Evolutionary conservation across 1,140 invertebrate species (phyloP).

Genomic region (Globodera ellingtonae): DNA sequence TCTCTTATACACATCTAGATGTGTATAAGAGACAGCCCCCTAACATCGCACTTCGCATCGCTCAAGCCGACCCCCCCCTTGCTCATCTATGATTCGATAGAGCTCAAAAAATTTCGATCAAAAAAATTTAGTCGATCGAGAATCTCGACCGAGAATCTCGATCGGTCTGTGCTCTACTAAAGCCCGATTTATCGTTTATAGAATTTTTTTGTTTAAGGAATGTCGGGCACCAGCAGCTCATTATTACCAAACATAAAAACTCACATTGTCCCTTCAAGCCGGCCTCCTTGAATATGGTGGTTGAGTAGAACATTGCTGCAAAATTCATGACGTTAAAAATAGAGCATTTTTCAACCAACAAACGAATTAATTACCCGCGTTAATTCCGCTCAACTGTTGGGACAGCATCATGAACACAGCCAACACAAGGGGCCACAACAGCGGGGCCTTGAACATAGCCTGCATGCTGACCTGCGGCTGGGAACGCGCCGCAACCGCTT

Average conservation of each 20-base stretch:
- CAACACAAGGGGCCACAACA: slow-evolving; percentile 70
- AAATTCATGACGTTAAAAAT: not conserved
- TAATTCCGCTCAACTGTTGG: slow-evolving; percentile 88
- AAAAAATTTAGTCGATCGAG: no score
- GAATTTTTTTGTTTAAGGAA: no score
- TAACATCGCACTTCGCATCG: no score
- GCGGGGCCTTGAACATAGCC: slow-evolving; percentile 53
- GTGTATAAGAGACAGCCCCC: no score
- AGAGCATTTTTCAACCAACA: slow-evolving; percentile 66
- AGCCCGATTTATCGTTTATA: no score
- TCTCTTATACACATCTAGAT: no score
- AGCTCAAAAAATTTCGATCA: no score
- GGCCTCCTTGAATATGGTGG: slow-evolving; percentile 77
- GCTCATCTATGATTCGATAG: no score
- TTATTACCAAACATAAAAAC: not conserved
- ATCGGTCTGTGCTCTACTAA: no score
- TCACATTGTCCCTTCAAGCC: slow-evolving; percentile 82
- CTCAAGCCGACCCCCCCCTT: no score
- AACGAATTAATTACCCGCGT: slow-evolving; percentile 75
- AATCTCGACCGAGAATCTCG: no score
- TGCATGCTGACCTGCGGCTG: slow-evolving; percentile 44
- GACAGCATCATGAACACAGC: slow-evolving; percentile 86
- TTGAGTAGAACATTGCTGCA: slow-evolving; percentile 85
- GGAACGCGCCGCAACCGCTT: slow-evolving; percentile 36
- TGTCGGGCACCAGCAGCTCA: no score